Conservation (phyloP, 2,797 vertebrate genomes). For the Lutjanus argentimaculatus region DNA sequence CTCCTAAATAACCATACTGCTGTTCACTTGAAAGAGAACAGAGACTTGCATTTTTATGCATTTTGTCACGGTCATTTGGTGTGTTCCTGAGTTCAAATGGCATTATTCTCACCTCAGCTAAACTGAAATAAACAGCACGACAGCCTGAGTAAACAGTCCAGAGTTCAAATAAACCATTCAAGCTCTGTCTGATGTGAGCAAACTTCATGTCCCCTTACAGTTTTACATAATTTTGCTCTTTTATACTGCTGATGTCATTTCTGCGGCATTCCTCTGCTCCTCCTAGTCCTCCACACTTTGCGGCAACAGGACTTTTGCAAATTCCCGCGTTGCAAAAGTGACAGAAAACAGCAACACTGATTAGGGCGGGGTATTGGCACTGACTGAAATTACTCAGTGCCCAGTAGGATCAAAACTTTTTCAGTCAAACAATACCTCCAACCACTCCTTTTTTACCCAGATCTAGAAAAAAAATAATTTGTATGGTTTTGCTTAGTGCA, state of each 20-base stretch:
- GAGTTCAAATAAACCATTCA: constrained; percentile 29
- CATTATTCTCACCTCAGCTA: constrained; percentile 7
- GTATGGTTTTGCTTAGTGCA: no score
- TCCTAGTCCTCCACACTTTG: not conserved
- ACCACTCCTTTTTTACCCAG: no score
- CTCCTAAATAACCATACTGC: not conserved
- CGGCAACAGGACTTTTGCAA: not conserved
- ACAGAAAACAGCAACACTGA: not conserved
- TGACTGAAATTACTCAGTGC: no score
- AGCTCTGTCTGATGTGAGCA: not conserved
- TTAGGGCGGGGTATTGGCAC: no score
- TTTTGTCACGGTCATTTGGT: constrained; percentile 16
- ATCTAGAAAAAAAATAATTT: no score
- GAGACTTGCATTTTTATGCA: not conserved
- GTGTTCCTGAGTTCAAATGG: constrained; percentile 23
- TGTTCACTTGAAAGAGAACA: constrained; percentile 11
- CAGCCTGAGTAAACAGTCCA: constrained; percentile 43
- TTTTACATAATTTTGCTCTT: not conserved
- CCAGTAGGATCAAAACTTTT: no score
- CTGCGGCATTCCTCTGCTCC: not conserved
- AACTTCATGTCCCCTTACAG: not conserved
- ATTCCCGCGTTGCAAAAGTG: constrained; percentile 4
- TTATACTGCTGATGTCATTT: not conserved
- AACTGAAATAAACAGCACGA: constrained; percentile 23
- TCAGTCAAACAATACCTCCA: no score